Base-by-base conservation (phyloP, 2,797 vertebrate species). In the Pipistrellus nathusii region DNA sequence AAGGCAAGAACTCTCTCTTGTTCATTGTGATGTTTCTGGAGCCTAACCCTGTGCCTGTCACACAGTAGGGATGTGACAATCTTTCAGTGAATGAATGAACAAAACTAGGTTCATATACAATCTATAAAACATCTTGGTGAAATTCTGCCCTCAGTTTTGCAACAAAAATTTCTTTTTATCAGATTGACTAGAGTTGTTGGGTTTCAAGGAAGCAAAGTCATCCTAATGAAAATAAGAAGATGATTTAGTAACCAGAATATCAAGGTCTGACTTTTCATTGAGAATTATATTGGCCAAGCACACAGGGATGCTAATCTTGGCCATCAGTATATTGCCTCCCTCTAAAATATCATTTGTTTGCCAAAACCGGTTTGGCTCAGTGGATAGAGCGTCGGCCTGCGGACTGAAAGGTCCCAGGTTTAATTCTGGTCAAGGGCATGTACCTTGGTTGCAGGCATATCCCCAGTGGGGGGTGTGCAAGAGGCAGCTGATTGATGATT, bases 51-150 rank as follows among this genome's bases (percentile, higher is more conserved):
- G 21, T 35, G 48, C 53, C 27, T 72, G 27, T 15, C 11, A 53
- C 14, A 53, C 4, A 72, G 44, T 35, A 82, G 17, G 35, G 46
- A 18, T 51, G 32, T 68, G 48, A 76, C 44, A 35, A 75, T 44
- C 81, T 82, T 57, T 86, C 75, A 90, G 0, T 35, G 59, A 94
- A 53, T 85, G 53, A 88, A 78, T n/a, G 14, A 41, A 82, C 69
- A n/a, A 48, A 78, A 27, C 44, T 23, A n/a, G 35, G 14, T 64
- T 59, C 35, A 27, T 21, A 53, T 62, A 18, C 55, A 53, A 84
- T 15, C 35, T 17, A 51, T 55, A 71, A 64, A 91, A 88, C 8
- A 38, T 46, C 64, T 51, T 71, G 44, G 8, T 64, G n/a, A 84
- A 44, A 14, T 55, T 69, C 71, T 5, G 30, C 71, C 30, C 41